Base-by-base conservation (phyloP, 2,888 invertebrate species). In the Habrosyne pyritoides region DNA sequence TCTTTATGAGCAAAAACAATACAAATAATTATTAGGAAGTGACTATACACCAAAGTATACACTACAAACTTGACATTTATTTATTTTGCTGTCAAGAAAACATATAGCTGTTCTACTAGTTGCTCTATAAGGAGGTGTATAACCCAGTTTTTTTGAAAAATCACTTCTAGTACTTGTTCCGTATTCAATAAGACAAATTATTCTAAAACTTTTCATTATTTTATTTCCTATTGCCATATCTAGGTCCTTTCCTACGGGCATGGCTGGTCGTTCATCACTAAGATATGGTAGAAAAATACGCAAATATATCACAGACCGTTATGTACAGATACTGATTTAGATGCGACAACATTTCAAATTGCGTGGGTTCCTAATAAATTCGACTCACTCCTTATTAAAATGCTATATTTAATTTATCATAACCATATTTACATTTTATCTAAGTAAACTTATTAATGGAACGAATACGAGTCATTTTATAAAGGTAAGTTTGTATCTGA, bases 31-130 rank as follows among this genome's bases (percentile, higher is more conserved):
- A 28, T 49, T 26, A 49, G 49, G 49, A 49, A 49, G 49, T 14
- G 14, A 26, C 7, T 26, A 26, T 49, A 26, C 26, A 14, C 26
- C 8, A 14, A n/a, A n/a, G n/a, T n/a, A n/a, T n/a, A n/a, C n/a
- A n/a, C n/a, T 10, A 49, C 21, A 26, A 49, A 26, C 8, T 8
- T 28, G 26, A 49, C 22, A 22, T 49, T 26, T 49, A 49, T 49
- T 49, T 24, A 49, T 49, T 14, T 26, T 12, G 26, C 49, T 24
- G 26, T 24, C 49, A 26, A 2, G 49, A 49, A 26, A 49, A 49
- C 6, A 49, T 49, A 49, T 49, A 1, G 14, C 24, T 10, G 12
- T 47, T 24, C 7, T 47, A 47, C 33, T 5, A 8, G 47, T 47
- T 24, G 22, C 47, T 24, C 24, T 24, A 22, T 47, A 24, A 47